These are phyloP conservation scores for Lophura nycthemera DNA, from an alignment of 2,113 vertebrate genomes.

Conservation along the genomic window DNA sequence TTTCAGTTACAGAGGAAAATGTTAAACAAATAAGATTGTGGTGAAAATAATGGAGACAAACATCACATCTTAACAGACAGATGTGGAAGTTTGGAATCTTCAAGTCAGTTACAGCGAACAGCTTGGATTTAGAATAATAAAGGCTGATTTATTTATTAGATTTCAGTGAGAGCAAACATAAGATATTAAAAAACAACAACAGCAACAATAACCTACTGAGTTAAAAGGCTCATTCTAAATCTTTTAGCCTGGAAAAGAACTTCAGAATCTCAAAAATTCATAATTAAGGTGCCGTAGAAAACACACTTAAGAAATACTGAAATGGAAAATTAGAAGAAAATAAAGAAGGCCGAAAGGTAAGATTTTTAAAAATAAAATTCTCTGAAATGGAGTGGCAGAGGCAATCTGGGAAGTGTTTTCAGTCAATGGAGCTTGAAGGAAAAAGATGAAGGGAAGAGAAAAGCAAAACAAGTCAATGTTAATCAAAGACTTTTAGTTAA, in stretches of 20 bases:
- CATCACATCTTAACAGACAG: not conserved
- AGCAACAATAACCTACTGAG: not conserved
- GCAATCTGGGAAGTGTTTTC: not conserved
- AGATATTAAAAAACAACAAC: not conserved
- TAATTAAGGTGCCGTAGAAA: not conserved
- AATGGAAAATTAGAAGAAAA: not conserved
- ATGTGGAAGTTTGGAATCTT: not conserved
- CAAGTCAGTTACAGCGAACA: not conserved
- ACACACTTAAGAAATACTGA: not conserved
- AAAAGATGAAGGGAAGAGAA: not conserved
- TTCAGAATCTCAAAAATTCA: not conserved
- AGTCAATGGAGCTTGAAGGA: not conserved
- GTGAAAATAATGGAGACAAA: not conserved
- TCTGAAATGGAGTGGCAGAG: not conserved
- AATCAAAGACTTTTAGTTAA: conserved; percentile 1
- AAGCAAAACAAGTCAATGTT: not conserved
- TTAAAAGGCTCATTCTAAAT: not conserved
- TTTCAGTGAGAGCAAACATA: not conserved
- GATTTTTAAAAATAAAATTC: not conserved
- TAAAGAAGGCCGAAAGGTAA: not conserved
- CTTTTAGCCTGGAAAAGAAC: not conserved
- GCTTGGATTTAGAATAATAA: not conserved
- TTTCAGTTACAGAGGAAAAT: not conserved
- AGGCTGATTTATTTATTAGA: not conserved
- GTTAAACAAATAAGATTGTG: not conserved